Evolutionary conservation across 1,140 invertebrate genomes (phyloP).

Genomic region (Pseudomyrmex cubaensis): DNA sequence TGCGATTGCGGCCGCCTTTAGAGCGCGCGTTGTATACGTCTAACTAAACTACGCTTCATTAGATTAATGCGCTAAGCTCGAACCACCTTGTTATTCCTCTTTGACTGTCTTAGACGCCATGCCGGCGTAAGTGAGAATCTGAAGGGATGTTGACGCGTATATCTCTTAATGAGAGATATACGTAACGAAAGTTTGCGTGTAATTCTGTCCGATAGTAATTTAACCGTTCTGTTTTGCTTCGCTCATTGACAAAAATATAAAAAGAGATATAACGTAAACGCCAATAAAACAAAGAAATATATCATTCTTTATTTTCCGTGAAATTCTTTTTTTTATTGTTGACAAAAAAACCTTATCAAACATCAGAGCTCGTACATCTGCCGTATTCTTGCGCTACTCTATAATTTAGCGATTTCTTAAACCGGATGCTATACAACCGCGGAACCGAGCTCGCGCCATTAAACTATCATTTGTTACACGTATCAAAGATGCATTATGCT

Average conservation of each 20-base stretch:
- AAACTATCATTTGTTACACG: slow-evolving; percentile 41
- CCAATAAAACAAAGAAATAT: background rate
- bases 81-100: slow-evolving; percentile 3
- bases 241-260: too few species aligned
- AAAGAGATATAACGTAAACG: background rate
- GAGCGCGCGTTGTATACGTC: slow-evolving; percentile 21
- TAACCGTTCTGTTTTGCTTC: background rate
- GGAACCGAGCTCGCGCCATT: slow-evolving; percentile 7
- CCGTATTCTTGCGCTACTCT: background rate
- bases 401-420: slow-evolving; percentile 32
- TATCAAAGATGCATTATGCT: slow-evolving; percentile 40
- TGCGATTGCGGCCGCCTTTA: slow-evolving; percentile 12
- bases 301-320: background rate
- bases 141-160: background rate
- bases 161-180: slow-evolving; percentile 40
- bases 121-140: slow-evolving; percentile 18
- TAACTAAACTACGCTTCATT: slow-evolving; percentile 8
- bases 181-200: background rate
- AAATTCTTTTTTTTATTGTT: background rate
- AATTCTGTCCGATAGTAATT: slow-evolving; percentile 8
- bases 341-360: slow-evolving; percentile 25
- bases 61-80: slow-evolving; percentile 38
- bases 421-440: background rate
- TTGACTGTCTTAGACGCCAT: background rate
- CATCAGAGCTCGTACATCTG: slow-evolving; percentile 15